These are phyloP conservation scores for Rallus limicola DNA, from an alignment of 2,113 vertebrate genomes.

Conservation along the genomic window DNA sequence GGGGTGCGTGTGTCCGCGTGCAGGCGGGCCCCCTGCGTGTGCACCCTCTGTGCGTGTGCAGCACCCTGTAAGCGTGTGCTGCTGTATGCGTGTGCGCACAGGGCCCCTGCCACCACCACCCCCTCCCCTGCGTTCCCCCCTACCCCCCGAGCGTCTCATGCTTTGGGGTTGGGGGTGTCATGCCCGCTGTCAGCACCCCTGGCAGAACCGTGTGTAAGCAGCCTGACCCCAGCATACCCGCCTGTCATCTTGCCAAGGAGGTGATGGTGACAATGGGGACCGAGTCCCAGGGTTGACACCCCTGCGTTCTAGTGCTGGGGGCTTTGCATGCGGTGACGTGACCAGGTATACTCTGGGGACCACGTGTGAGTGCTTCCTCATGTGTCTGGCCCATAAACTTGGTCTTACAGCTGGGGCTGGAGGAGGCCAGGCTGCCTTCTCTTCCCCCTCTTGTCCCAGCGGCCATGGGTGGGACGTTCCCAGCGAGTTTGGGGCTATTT, in stretches of 20 bases:
- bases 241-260: not conserved
- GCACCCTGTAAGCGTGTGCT: no score
- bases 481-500: not conserved
- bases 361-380: rapidly evolving
- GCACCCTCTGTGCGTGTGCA: no score
- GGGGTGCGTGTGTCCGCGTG: no score
- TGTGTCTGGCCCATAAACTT: not conserved
- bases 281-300: rapidly evolving
- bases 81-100: no score
- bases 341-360: not conserved
- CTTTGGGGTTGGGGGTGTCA: no score
- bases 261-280: rapidly evolving
- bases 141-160: no score
- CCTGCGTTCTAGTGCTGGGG: not conserved
- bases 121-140: no score
- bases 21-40: no score
- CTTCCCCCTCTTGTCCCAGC: not conserved
- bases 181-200: no score
- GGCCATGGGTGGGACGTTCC: not conserved
- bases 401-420: not conserved
- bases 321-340: rapidly evolving
- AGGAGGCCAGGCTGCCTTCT: not conserved
- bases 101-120: no score
- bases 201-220: no score
- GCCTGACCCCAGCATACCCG: not conserved